Evolutionary conservation across 2,797 vertebrate species (phyloP).

Genomic region (Onychomys torridus): DNA sequence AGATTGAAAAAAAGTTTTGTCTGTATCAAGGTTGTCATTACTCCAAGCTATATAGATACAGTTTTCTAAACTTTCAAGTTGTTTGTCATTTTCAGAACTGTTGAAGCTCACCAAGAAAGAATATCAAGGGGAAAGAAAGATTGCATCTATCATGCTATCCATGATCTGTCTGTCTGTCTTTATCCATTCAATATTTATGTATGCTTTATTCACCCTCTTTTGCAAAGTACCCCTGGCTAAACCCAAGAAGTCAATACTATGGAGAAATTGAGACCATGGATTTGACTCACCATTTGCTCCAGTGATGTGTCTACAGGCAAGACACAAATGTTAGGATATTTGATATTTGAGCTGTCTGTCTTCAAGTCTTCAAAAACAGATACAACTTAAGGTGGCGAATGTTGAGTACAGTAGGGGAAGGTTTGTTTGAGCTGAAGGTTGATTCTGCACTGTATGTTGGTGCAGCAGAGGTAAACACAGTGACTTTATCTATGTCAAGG

Average conservation of each 20-base stretch:
- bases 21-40: neutral
- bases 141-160: rapidly evolving
- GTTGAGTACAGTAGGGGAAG: neutral
- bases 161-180: neutral
- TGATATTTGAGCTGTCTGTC: neutral
- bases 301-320: neutral
- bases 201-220: neutral
- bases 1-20: neutral
- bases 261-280: neutral
- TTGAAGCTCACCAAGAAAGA: neutral
- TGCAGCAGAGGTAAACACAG: neutral
- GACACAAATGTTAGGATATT: neutral
- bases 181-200: neutral
- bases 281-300: neutral
- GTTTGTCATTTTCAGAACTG: neutral
- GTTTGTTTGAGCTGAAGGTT: neutral
- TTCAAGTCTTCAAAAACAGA: neutral
- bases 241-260: neutral
- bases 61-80: neutral
- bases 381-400: too few relatives aligned
- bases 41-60: neutral
- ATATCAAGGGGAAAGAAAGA: neutral
- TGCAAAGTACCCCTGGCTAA: neutral
- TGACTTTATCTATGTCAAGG: neutral
- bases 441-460: neutral